A percentile compares a stretch with the other conserved stretches of the same genome.
phyloP scores from a whole-genome alignment of 2,888 invertebrate genomes.

The Laspeyria flexula region DNA sequence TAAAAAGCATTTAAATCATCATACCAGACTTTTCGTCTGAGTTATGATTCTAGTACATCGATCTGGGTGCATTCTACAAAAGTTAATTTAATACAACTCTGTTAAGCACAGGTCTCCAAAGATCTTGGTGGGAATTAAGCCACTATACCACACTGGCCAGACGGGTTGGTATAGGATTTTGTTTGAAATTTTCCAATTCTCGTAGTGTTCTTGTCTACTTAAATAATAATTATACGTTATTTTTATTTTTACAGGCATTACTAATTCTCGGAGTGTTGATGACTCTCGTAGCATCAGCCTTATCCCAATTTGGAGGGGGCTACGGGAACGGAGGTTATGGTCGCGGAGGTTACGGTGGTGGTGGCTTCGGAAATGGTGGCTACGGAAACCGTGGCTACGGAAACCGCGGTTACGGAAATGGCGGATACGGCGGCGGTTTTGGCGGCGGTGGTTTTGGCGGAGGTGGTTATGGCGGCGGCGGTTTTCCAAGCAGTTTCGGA shows the following conservation, averaged over 20 bases:
- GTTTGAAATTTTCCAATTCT: too few species aligned
- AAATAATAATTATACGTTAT: not conserved
- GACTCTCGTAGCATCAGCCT: not conserved
- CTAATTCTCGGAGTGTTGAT: conserved; percentile 1
- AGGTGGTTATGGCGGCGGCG: conserved; percentile 6
- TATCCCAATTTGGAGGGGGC: not conserved
- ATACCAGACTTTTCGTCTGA: too few species aligned
- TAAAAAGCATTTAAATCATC: too few species aligned
- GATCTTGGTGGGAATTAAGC: too few species aligned
- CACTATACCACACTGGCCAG: too few species aligned
- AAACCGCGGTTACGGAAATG: not conserved
- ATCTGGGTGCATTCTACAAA: too few species aligned
- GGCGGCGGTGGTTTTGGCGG: not conserved
- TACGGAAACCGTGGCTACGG: not conserved
- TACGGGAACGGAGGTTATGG: not conserved
- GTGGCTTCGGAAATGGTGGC: not conserved
- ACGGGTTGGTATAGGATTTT: too few species aligned
- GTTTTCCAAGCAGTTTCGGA: too few species aligned
- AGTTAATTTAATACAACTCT: too few species aligned
- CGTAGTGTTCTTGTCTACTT: too few species aligned
- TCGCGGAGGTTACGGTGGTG: not conserved
- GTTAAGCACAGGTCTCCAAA: too few species aligned
- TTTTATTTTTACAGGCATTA: not conserved
- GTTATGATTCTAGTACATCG: too few species aligned
- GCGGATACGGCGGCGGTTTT: not conserved